Conservation (phyloP, 2,888 invertebrate species). For the Aporophyla lueneburgensis region DNA sequence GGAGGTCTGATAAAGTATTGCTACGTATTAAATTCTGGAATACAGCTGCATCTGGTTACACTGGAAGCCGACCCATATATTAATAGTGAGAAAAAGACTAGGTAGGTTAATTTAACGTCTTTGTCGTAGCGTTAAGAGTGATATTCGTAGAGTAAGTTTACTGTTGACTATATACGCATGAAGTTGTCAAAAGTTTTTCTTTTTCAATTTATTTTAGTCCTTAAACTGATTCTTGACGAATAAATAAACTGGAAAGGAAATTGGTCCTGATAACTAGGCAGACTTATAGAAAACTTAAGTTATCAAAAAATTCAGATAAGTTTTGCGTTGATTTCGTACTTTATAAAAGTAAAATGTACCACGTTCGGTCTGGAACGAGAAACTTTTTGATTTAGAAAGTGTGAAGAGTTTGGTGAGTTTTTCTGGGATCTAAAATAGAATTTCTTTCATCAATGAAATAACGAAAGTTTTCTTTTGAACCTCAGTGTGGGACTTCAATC, state of each 20-base stretch:
- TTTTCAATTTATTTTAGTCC: conserved; percentile 42
- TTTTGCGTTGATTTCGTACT: conserved; percentile 17
- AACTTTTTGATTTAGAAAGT: conserved; percentile 32
- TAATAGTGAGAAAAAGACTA: no score
- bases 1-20: no score
- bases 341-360: neutral
- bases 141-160: neutral
- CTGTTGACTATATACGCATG: no score
- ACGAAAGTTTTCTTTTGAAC: neutral
- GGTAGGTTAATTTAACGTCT: no score
- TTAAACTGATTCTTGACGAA: conserved; percentile 14
- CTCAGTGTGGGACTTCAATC: neutral
- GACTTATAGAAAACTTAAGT: conserved; percentile 24
- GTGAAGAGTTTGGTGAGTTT: neutral
- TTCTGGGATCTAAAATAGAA: neutral
- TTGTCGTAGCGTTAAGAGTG: no score
- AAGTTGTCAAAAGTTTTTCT: conserved; percentile 47
- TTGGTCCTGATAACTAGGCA: conserved; percentile 9
- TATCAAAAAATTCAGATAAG: conserved; percentile 27
- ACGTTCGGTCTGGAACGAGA: neutral
- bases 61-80: no score
- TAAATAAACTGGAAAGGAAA: conserved; percentile 33
- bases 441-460: neutral
- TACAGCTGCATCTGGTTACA: no score
- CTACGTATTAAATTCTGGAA: no score